Conservation (phyloP, 2,113 vertebrate genomes). For the Pelecanoides urinatrix region DNA sequence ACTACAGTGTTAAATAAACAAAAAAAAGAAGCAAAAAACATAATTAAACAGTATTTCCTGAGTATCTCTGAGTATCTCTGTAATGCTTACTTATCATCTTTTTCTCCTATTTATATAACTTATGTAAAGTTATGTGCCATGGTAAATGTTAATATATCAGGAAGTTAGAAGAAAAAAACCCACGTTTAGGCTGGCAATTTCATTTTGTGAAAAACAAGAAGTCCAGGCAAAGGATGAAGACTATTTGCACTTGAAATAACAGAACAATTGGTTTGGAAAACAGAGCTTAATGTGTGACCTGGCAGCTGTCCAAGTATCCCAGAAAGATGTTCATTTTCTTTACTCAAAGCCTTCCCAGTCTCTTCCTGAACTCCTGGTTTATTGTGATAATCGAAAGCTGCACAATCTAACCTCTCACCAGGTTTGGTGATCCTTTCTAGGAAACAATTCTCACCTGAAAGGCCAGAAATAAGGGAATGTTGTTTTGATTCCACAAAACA, state of each 20-base stretch:
- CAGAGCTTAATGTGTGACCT: constrained; percentile 59
- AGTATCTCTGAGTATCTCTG: neutral
- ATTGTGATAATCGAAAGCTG: neutral
- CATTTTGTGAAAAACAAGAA: constrained; percentile 19
- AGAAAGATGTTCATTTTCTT: constrained; percentile 56
- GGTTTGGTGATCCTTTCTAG: neutral
- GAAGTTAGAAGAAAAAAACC: neutral
- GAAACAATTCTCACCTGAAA: constrained; percentile 18
- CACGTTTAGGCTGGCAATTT: neutral
- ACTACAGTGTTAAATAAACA: neutral
- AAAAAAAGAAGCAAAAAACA: neutral
- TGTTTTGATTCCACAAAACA: neutral
- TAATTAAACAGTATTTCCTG: neutral
- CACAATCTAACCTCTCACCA: constrained; percentile 20
- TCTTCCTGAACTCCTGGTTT: neutral
- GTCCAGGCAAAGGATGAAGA: constrained; percentile 21
- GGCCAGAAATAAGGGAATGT: neutral
- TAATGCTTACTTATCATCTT: neutral
- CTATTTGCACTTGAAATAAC: constrained; percentile 52
- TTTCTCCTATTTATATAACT: neutral
- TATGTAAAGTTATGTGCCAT: neutral
- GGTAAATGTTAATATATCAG: neutral
- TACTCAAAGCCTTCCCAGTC: constrained; percentile 13
- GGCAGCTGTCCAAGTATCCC: constrained; percentile 40
- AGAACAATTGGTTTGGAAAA: constrained; percentile 62